phyloP scores from a whole-genome alignment of 2,888 invertebrate species.

The Phania funesta region DNA sequence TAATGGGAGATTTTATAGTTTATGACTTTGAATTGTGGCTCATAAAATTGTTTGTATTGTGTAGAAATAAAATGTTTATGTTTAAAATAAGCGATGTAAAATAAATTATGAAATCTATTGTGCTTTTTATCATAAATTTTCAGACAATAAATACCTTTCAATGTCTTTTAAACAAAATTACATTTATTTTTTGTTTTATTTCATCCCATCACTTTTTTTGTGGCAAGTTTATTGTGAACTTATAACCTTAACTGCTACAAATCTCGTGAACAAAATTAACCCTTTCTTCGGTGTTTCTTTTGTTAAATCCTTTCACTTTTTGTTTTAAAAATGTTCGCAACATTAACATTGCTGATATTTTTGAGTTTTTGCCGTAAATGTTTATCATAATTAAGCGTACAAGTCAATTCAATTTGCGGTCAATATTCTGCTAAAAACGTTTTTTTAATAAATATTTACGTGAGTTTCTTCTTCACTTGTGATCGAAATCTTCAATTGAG shows the following conservation, averaged over 20 bases:
- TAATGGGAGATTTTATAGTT: no score
- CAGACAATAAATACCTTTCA: neutral
- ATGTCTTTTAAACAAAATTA: neutral
- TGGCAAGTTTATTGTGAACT: neutral
- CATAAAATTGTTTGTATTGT: no score
- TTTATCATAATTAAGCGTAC: constrained; percentile 58
- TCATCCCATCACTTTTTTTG: neutral
- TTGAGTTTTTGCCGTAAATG: neutral
- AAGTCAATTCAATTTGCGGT: constrained; percentile 51
- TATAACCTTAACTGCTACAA: constrained; percentile 37
- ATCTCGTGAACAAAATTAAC: constrained; percentile 14
- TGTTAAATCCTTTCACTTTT: constrained; percentile 51
- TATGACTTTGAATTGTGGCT: no score
- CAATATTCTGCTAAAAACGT: constrained; percentile 47
- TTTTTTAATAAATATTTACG: constrained; percentile 30
- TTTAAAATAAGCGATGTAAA: no score
- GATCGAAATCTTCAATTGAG: constrained; percentile 56
- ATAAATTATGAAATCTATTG: no score
- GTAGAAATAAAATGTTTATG: no score
- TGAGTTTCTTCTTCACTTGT: neutral
- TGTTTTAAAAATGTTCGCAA: neutral
- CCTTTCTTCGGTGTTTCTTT: constrained; percentile 8
- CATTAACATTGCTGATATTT: neutral
- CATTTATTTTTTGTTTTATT: neutral
- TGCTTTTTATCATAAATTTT: no score